Evolutionary conservation across 1,140 invertebrate species (phyloP), one percentile per base, ranked within the genome.

Genomic region (Camponotus pennsylvanicus): DNA sequence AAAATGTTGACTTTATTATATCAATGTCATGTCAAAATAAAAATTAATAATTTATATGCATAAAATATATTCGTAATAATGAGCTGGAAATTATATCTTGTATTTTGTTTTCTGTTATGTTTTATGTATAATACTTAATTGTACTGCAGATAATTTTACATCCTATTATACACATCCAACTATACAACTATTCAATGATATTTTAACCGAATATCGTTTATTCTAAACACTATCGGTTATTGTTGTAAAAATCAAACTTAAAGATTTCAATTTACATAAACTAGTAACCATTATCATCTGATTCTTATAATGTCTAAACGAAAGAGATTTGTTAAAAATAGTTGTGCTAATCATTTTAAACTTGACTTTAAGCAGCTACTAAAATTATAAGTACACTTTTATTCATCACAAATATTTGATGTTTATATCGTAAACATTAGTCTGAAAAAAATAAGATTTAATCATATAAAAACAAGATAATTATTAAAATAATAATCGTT

Each of bases 1-100:
- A 63, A 83, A 83, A 61, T 13, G 45, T 61, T 49, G 27, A 7
- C 73, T 83, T 73, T 42, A 59, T 80, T 42, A 57, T 21, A 27
- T 64, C 59, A 34, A 34, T 63, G 18, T 42, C 9, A 13, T 13
- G 59, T 21, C 37, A 40, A 11, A 67, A 45, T 40, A 42, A 42
- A 61, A 21, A 42, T 59, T 37, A 45, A 59, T 76, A 59, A 61
- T 11, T 27, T 57, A 76, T 61, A 8, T 42, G 7, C 3, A 55
- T 57, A 32, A 21, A 37, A 59, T 6, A 55, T 57, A 18, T n/a
- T 21, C 5, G 40, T 42, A 2, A 4, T 55, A 52, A 40, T 40
- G 18, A 27, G 6, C n/a, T 40, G 0, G 6, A 76, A 45, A 45
- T 45, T 45, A 45, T 9, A 2, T 45, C 9, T 45, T 45, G 8